Base-by-base conservation (phyloP, 2,113 vertebrate species). In the Callorhinus ursinus region DNA sequence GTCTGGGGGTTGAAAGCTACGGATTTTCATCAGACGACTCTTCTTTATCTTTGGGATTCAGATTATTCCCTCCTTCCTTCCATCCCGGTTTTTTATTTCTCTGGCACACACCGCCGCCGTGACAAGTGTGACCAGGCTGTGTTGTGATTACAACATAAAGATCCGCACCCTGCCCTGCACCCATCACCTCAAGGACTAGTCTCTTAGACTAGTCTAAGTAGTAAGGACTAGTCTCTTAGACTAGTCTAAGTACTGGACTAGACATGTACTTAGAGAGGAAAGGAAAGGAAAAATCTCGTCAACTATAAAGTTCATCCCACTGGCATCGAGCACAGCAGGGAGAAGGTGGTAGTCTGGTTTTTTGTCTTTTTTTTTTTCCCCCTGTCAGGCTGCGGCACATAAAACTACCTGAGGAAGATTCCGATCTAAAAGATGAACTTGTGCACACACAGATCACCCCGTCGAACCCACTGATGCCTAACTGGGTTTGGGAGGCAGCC, bases 371-470 rank as follows among this genome's bases (percentile, higher is more conserved):
- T 72, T 24, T 33, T 12, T 42, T 49, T 36, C 0, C 7, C 5
- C 7, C 5, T 59, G n/a, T 76, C 1, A 53, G 63, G 36, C 72
- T 24, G 72, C 18, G 10, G 28, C 72, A 1, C 1, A 15, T 16
- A n/a, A 65, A 55, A 22, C 26, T 74, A 55, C 65, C 19, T 67
- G 49, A 85, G 49, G 88, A 59, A 74, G 55, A n/a, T 15, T 49
- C 31, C 15, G 13, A 14, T 28, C 59, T 79, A 26, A 63, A 65
- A 89, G 33, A 53, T 22, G 51, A 87, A n/a, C n/a, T 28, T 21
- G 24, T 18, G 0, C 2, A 10, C 3, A 26, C 26, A 1, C 59
- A 59, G 6, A 2, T 51, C 1, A 0, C 39, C 31, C 42, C 0
- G 0, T n/a, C 0, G 2, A 51, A 24, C 65, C 19, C 53, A 14